A percentile compares a stretch with the other conserved stretches of the same genome.
phyloP scores from a whole-genome alignment of 1,140 invertebrate genomes.

The Saccostrea echinata region DNA sequence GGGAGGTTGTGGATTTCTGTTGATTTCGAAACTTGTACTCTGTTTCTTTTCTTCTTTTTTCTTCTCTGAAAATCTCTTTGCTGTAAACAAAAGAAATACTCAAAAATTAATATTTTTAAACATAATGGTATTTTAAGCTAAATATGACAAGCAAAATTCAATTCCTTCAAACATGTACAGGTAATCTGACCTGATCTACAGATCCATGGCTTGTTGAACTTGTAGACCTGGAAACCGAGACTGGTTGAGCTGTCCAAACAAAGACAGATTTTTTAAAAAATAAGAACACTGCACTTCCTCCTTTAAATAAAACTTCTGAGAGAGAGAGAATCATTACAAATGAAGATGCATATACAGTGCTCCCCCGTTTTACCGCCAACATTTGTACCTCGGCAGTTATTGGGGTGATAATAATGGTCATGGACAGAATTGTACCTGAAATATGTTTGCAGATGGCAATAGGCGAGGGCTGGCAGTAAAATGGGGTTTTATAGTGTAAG shows the following conservation, averaged over 20 bases:
- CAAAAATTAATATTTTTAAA: not conserved
- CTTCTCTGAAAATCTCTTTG: slow-evolving; percentile 57
- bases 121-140: not conserved
- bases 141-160: not conserved
- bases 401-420: too few species aligned
- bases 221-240: not conserved
- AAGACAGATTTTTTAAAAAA: not conserved
- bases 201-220: not conserved
- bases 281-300: too few species aligned
- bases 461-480: too few species aligned
- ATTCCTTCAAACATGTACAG: not conserved
- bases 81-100: slow-evolving; percentile 9
- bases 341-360: not conserved
- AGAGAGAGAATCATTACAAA: too few species aligned
- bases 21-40: not conserved
- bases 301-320: too few species aligned
- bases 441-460: too few species aligned
- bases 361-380: too few species aligned
- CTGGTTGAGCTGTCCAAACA: not conserved
- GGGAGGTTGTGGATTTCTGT: slow-evolving; percentile 18
- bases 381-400: too few species aligned
- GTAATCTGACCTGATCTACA: not conserved
- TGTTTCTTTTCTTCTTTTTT: slow-evolving; percentile 40
- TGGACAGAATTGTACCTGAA: too few species aligned
- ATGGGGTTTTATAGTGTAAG: too few species aligned